Evolutionary conservation across 1,140 invertebrate genomes (phyloP).

Genomic region (Chrysomallon squamiferum): DNA sequence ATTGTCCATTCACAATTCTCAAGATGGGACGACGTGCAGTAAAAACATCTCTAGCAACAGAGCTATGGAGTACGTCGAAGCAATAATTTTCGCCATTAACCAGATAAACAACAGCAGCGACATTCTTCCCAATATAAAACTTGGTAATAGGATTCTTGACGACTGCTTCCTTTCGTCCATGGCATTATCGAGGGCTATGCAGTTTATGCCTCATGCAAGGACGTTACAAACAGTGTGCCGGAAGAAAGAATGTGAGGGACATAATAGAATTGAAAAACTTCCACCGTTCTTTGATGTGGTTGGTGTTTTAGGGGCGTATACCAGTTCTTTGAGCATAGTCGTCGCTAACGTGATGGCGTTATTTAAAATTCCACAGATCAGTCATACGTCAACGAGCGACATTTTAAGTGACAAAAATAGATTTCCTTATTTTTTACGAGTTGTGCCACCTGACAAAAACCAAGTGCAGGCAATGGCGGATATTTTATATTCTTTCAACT

Average conservation of each 20-base stretch:
- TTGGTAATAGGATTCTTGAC: slow-evolving; percentile 31
- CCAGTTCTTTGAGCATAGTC: slow-evolving; percentile 32
- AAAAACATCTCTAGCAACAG: slow-evolving; percentile 11
- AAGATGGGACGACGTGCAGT: slow-evolving; percentile 13
- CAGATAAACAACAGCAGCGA: slow-evolving; percentile 27
- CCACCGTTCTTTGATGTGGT: slow-evolving; percentile 35
- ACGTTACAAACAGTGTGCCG: not conserved
- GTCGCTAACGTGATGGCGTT: slow-evolving; percentile 36
- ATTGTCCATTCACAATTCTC: slow-evolving; percentile 27
- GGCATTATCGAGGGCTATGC: slow-evolving; percentile 30
- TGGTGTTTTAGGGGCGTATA: slow-evolving; percentile 36
- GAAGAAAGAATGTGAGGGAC: not conserved
- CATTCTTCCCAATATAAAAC: slow-evolving; percentile 27
- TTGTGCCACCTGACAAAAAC: slow-evolving; percentile 42
- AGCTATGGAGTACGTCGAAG: slow-evolving; percentile 29
- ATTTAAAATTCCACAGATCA: slow-evolving; percentile 45
- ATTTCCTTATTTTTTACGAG: slow-evolving; percentile 47
- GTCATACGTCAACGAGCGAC: slow-evolving; percentile 40
- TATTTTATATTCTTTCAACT: slow-evolving; percentile 34
- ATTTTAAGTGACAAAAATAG: slow-evolving; percentile 42
- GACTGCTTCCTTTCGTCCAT: slow-evolving; percentile 32
- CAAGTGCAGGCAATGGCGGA: slow-evolving; percentile 41
- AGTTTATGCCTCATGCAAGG: slow-evolving; percentile 33
- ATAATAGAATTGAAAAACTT: not conserved
- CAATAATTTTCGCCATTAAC: slow-evolving; percentile 27